Evolutionary conservation across 2,888 invertebrate genomes (phyloP).

Genomic region (Rotaria socialis): DNA sequence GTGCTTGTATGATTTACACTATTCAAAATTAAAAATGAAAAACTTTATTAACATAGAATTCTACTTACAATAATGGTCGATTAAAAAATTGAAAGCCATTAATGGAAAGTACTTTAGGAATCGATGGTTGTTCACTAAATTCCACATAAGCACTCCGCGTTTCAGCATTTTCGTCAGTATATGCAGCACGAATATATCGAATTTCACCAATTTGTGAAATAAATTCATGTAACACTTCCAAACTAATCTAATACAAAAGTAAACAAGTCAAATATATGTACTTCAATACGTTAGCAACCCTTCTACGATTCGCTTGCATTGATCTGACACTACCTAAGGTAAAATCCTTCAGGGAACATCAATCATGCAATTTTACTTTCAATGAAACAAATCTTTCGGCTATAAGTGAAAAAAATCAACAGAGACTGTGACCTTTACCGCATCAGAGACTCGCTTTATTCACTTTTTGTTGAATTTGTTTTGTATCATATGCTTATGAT

Average conservation of each 20-base stretch:
- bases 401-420: too few species aligned
- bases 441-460: too few species aligned
- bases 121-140: slow-evolving; percentile 82
- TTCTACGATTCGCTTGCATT: too few species aligned
- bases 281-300: too few species aligned
- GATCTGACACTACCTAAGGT: too few species aligned
- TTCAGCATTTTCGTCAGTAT: slow-evolving; percentile 67
- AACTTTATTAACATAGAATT: not conserved
- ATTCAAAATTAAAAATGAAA: not conserved
- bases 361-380: too few species aligned
- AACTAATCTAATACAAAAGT: not conserved
- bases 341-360: too few species aligned
- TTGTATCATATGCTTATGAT: too few species aligned
- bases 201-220: slow-evolving; percentile 84
- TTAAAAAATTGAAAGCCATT: slow-evolving; percentile 63
- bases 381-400: too few species aligned
- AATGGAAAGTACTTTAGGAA: slow-evolving; percentile 75
- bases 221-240: slow-evolving; percentile 63
- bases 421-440: too few species aligned
- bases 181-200: slow-evolving; percentile 85
- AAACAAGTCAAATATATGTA: too few species aligned
- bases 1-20: not conserved
- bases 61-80: not conserved
- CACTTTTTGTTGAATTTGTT: too few species aligned
- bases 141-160: slow-evolving; percentile 77